Base-by-base conservation (phyloP, 37 sponge, comb jelly and placozoan species). In the Diacarnus erythraeanus region DNA sequence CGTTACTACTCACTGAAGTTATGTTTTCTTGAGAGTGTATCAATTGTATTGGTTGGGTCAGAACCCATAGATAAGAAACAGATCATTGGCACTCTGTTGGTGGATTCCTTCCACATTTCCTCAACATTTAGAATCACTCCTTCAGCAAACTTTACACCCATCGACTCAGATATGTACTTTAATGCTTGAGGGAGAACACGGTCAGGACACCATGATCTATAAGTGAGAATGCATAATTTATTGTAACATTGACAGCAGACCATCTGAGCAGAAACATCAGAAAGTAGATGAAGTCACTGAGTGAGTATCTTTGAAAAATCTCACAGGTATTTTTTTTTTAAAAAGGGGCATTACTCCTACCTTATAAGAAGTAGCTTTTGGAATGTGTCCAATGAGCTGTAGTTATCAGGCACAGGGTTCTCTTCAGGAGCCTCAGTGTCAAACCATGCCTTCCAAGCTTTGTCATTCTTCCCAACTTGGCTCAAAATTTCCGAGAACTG, bases 391-490 rank as follows among this genome's bases (percentile, higher is more conserved):
- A 96, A 84, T 20, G 94, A 91, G 67, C 68, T 70, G 87, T 98
- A 96, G 60, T 94, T 94, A 51, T 98, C 97, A 36, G 99, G 99
- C 20, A 92, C 88, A 42, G 86, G 84, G 15, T 80, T 69, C 42
- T 96, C 99, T 75, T 98, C 99, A 59, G 99, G 99, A 36, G 96
- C 94, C 8, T 96, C 97, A 37, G 90, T 78, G 51, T 98, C 99
- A 86, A 94, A 98, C 99, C 99, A 98, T 15, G 86, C 83, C 84
- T 96, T 95, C 99, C 99, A 98, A 0, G 80, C 78, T 76, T 96
- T 98, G 79, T 98, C 99, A 84, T 92, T 38, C 61, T 6, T 56
- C 38, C 74, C 63, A 38, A 90, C 92, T 81, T 98, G 97, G 15
- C 61, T 69, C 4, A 96, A 58, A n/a, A 98, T 86, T 40, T 96